These are phyloP conservation scores for Therioaphis trifolii DNA, from an alignment of 2,888 invertebrate species.

Conservation along the genomic window DNA sequence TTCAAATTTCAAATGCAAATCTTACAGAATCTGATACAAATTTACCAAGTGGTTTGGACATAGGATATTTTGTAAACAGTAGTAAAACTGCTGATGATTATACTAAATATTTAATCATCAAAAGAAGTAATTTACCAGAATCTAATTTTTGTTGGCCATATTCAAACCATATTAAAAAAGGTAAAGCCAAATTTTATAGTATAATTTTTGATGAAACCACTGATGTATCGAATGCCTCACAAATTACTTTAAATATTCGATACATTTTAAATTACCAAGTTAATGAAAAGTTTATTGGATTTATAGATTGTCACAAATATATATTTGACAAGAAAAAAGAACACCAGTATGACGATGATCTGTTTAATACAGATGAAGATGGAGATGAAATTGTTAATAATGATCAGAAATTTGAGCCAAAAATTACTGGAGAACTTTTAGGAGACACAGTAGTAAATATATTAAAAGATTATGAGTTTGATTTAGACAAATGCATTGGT, in stretches of 20 bases:
- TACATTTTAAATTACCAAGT: background rate
- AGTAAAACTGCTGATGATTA: no score
- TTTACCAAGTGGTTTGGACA: no score
- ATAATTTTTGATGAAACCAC: constrained; percentile 66
- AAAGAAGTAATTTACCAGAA: no score
- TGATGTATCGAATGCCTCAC: background rate
- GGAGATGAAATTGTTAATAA: constrained; percentile 3
- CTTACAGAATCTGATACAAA: no score
- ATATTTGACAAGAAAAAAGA: constrained; percentile 10
- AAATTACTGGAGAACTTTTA: constrained; percentile 28
- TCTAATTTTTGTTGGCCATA: no score
- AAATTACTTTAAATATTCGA: constrained; percentile 1
- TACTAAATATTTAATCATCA: no score
- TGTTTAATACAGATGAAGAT: background rate
- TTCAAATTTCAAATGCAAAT: no score
- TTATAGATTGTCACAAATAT: constrained; percentile 65
- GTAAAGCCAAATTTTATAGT: constrained; percentile 65
- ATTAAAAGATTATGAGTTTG: constrained; percentile 32
- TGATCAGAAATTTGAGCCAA: background rate
- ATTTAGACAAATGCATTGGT: constrained; percentile 62
- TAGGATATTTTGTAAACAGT: no score
- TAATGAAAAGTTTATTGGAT: constrained; percentile 65
- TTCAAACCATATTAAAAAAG: background rate
- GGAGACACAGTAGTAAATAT: constrained; percentile 16
- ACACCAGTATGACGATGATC: no score